Evolutionary conservation across 2,113 vertebrate species (phyloP).

Genomic region (Jacana jacana): DNA sequence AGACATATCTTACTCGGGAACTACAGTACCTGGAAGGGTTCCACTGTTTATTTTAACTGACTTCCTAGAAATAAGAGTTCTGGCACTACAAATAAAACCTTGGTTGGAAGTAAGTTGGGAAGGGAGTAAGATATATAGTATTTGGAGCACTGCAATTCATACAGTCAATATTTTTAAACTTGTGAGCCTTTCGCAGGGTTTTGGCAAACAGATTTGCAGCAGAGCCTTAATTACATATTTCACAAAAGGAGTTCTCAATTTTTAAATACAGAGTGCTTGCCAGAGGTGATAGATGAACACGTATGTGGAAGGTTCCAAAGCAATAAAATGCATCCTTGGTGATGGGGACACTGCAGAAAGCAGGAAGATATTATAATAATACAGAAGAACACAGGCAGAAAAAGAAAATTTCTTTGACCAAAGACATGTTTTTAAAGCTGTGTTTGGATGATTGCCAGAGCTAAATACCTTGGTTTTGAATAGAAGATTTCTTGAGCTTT

Average conservation of each 20-base stretch:
- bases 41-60: slow-evolving; percentile 13
- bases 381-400: background rate
- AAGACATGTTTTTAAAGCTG: background rate
- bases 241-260: slow-evolving; percentile 2
- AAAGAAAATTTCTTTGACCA: background rate
- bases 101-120: background rate
- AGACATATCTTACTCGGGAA: background rate
- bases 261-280: slow-evolving; percentile 31
- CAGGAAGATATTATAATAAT: background rate
- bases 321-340: background rate
- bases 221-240: slow-evolving; percentile 13
- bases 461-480: background rate
- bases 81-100: background rate
- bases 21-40: background rate
- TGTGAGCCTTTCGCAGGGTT: background rate
- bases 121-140: background rate
- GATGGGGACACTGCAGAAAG: background rate
- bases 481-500: background rate
- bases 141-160: background rate
- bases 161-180: background rate
- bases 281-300: slow-evolving; percentile 19
- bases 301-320: slow-evolving; percentile 18
- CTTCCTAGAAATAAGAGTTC: background rate
- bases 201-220: background rate
- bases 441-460: background rate